Evolutionary conservation across 2,797 vertebrate species (phyloP), one percentile per base, ranked within the genome.

Genomic region (Valencia hispanica): DNA sequence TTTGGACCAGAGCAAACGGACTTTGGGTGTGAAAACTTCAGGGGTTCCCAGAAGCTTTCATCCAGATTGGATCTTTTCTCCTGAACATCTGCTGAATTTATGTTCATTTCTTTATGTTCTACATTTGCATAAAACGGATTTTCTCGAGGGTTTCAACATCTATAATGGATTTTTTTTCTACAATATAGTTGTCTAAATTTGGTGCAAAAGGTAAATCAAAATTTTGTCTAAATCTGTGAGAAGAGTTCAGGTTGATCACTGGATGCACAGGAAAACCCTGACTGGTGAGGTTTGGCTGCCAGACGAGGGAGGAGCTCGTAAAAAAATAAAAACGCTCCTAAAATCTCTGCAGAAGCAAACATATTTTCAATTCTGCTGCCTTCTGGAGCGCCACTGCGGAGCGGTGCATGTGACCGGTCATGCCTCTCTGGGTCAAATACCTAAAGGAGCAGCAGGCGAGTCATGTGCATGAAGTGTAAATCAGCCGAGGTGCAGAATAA

Each of bases 341-440:
- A 25, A 51, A 82, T 59, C n/a, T 30, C 61, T 50, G 11, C 39
- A 45, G n/a, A n/a, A 61, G 15, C 2, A 3, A 41, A 41, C 3
- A 10, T 50, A 30, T 32, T 30, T 71, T 74, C 70, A 45, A 25
- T 73, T 14, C 0, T 51, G 48, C 73, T 77, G 22, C 81, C 79
- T 75, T 80, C 47, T 74, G 45, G 73, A 65, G 34, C 15, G 68
- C 66, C 76, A 76, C 83, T 70, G 82, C 82, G 85, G 86, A 73
- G 86, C 85, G 4, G 63, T 39, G 51, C 92, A 95, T 92, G 91
- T 94, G 94, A 94, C 91, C 51, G 39, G 91, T 94, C 94, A 93
- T 93, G 89, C 94, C 77, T 81, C 69, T 74, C 7, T 90, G 83
- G 25, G 2, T 27, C 53, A 81, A 89, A 92, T 91, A 88, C 91